A percentile compares a stretch with the other conserved stretches of the same genome.
phyloP scores from a whole-genome alignment of 2,888 invertebrate genomes.

The Leucoma salicis region DNA sequence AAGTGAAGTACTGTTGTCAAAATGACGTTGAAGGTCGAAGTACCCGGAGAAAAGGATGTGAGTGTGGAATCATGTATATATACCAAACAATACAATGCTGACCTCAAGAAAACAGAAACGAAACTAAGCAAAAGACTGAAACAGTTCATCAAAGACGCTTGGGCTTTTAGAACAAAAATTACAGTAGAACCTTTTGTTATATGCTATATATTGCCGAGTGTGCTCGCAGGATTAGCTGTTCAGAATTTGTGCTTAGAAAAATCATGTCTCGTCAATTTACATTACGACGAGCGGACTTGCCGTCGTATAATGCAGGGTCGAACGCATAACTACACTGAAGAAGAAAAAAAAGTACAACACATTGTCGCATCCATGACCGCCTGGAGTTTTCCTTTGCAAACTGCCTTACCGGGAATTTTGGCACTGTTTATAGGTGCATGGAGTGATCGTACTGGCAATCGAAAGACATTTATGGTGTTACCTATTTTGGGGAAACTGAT shows the following conservation, averaged over 20 bases:
- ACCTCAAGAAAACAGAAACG: constrained; percentile 56
- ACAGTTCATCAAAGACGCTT: constrained; percentile 62
- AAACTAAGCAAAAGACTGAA: constrained; percentile 64
- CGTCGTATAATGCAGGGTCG: constrained; percentile 71
- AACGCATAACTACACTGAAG: constrained; percentile 61
- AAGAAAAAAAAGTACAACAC: constrained; percentile 73
- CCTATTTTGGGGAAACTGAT: constrained; percentile 83
- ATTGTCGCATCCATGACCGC: constrained; percentile 82
- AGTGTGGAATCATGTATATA: constrained; percentile 69
- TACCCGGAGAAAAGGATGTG: constrained; percentile 69
- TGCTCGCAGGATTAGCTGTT: constrained; percentile 84
- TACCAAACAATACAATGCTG: constrained; percentile 52
- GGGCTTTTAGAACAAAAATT: constrained; percentile 66
- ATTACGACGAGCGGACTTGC: constrained; percentile 79
- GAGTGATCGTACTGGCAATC: constrained; percentile 83
- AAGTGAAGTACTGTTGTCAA: constrained; percentile 54
- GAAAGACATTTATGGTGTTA: constrained; percentile 82
- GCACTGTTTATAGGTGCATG: constrained; percentile 83
- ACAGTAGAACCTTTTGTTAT: constrained; percentile 87
- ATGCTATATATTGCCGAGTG: constrained; percentile 85
- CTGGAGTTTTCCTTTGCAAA: constrained; percentile 82
- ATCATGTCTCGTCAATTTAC: constrained; percentile 80
- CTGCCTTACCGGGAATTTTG: constrained; percentile 79
- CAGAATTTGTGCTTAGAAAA: constrained; percentile 82
- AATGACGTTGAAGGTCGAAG: constrained; percentile 78